Evolutionary conservation across 2,888 invertebrate genomes (phyloP).

Genomic region (Eupithecia exiguata): DNA sequence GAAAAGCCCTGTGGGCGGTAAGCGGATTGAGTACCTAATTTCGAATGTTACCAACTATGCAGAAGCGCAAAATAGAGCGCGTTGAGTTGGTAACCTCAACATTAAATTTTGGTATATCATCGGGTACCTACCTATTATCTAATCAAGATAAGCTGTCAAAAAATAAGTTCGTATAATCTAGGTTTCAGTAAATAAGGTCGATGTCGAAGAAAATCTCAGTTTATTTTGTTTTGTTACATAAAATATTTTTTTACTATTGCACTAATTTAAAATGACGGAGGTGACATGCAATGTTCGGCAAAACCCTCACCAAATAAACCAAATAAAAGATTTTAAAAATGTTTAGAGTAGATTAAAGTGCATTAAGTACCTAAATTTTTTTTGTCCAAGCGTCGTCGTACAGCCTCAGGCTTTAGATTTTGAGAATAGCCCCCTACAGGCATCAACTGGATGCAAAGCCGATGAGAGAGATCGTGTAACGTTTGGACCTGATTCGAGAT

Average conservation of each 20-base stretch:
- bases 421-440: neutral
- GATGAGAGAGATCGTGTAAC: neutral
- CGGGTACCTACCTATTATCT: neutral
- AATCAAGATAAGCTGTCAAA: neutral
- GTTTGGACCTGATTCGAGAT: slow-evolving; percentile 34
- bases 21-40: slow-evolving; percentile 54
- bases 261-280: no score
- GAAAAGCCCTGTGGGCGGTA: slow-evolving; percentile 57
- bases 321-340: no score
- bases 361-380: neutral
- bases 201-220: no score
- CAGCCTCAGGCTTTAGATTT: neutral
- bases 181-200: no score
- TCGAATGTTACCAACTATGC: neutral
- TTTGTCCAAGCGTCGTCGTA: neutral
- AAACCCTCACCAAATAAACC: no score
- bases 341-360: no score
- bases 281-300: no score
- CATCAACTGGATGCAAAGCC: neutral
- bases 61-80: neutral
- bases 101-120: neutral
- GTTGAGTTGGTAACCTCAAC: neutral
- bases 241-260: no score
- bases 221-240: no score
- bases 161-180: no score